Evolutionary conservation across 2,113 vertebrate genomes (phyloP), one percentile per base, ranked within the genome.

Genomic region (Cranoglanis bouderius): DNA sequence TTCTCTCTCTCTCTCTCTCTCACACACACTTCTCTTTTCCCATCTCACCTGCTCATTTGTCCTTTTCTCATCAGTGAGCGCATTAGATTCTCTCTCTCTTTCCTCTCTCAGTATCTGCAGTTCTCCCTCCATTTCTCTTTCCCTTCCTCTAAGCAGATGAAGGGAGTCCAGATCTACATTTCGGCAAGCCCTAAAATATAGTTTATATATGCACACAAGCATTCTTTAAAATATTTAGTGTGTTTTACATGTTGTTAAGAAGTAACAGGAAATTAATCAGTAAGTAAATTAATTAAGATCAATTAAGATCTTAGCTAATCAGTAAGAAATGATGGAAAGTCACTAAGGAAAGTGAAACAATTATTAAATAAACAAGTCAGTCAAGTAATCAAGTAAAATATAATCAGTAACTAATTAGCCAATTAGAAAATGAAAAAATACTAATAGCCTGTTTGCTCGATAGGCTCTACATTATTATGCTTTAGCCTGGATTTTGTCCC

Each of bases 131-230:
- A 95, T 85, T 53, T 93, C 94, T 13, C 8, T 93, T 89, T 88
- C 85, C 55, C 75, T 84, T 19, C 91, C 90, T 55, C 93, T 92
- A 10, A 94, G 88, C 90, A 96, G 92, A 85, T 94, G 92, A 89
- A 95, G 92, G 51, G 94, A 92, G 49, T 93, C 84, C 88, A 95
- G 93, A 78, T 96, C 92, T 0, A 18, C 90, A n/a, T 85, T 90
- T 87, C 94, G 96, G 90, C 93, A 90, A 35, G 91, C 21, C 1
- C 83, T 89, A 46, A 83, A 87, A 83, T 18, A 46, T 57, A 87
- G 21, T 77, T 43, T 49, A 85, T 2, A n/a, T 6, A 46, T 21
- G 70, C 59, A 84, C 19, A 89, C 83, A 82, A 82, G 53, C 78
- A 82, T 81, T 35, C 46, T 35, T 32, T 32, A 35, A 26, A 78